phyloP scores from a whole-genome alignment of 2,888 invertebrate species.

The Dasysyrphus tricinctus region DNA sequence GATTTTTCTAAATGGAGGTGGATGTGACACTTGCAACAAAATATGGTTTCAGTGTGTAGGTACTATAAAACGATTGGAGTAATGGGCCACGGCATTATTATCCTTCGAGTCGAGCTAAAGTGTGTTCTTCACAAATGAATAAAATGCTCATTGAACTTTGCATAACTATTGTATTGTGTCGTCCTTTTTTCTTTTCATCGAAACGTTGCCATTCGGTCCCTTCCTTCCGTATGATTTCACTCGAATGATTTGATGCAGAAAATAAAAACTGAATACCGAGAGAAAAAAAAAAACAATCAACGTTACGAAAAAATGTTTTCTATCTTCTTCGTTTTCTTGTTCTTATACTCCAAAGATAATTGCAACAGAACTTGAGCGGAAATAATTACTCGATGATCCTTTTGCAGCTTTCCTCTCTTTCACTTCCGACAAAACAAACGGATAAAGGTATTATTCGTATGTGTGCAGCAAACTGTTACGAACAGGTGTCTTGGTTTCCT shows the following conservation, averaged over 20 bases:
- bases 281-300: constrained; percentile 1
- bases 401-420: constrained; percentile 20
- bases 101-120: constrained; percentile 17
- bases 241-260: constrained; percentile 45
- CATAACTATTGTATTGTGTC: constrained; percentile 35
- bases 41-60: neutral
- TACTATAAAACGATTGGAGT: constrained; percentile 53
- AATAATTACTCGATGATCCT: constrained; percentile 58
- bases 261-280: neutral
- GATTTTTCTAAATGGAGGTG: neutral
- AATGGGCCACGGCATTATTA: constrained; percentile 60
- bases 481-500: constrained; percentile 59
- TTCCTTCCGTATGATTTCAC: constrained; percentile 39
- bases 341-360: constrained; percentile 44
- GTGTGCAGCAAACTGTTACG: constrained; percentile 40
- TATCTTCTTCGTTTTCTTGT: neutral
- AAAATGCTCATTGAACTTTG: constrained; percentile 59
- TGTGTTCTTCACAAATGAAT: constrained; percentile 39
- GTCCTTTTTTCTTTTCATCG: constrained; percentile 28
- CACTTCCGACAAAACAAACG: constrained; percentile 42
- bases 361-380: constrained; percentile 42
- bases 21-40: neutral
- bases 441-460: constrained; percentile 50
- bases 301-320: constrained; percentile 1
- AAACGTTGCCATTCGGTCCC: constrained; percentile 14